Evolutionary conservation across 2,113 vertebrate species (phyloP), one percentile per base, ranked within the genome.

Genomic region (Sapayoa aenigma): DNA sequence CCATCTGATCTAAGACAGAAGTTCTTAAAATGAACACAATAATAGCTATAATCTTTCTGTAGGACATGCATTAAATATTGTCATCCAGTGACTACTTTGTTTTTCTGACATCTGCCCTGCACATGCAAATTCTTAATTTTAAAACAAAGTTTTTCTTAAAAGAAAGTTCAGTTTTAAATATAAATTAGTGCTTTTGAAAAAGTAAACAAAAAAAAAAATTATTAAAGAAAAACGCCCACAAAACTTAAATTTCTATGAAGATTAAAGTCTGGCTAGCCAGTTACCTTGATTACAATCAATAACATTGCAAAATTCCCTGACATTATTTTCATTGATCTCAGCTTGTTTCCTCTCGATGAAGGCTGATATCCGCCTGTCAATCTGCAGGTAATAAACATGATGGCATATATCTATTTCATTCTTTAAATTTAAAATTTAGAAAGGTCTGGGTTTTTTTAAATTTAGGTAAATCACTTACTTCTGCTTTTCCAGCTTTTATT

Each of bases 241-340:
- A 31, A 75, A 63, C 44, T 93, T 97, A 96, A 95, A 97, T 84
- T 83, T 24, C 46, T 94, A 93, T 78, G 52, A 97, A 97, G 95
- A 97, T 95, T 91, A 95, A 98, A 95, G 89, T 94, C 86, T 93
- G 96, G 85, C 77, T 85, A 94, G 89, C 85, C 96, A 97, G 96
- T 99, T 98, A 99, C 99, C 99, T 99, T 99, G 99, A 99, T 99
- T 99, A 99, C 99, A 99, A 98, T 99, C 99, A 98, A 99, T 99
- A 99, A 99, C 99, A 98, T 99, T 99, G 98, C 99, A 99, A 98
- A 99, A 99, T 98, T 99, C 99, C 94, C 99, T 98, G 97, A 99
- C 99, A 96, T 99, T 99, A 98, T 99, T 99, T 99, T 99, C 99
- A 99, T 99, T 99, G 99, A 99, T 99, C 98, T 99, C 99, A 96